A percentile compares a stretch with the other conserved stretches of the same genome.
Conservation (phyloP, 2,888 invertebrate species). For the Parnassius orleans region DNA sequence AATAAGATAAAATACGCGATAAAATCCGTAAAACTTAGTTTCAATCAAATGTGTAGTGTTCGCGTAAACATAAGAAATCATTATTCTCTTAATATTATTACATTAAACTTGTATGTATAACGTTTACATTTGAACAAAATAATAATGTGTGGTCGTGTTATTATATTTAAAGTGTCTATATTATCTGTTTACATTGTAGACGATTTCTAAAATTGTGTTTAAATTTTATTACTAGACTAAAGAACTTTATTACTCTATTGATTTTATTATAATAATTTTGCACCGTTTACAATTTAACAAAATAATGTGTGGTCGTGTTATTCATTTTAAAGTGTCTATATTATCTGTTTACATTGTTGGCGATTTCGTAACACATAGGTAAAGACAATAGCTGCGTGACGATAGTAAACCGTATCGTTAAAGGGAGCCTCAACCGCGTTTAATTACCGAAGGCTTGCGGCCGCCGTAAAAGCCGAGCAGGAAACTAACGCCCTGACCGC, state of each 20-base stretch:
- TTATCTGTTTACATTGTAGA: conserved; percentile 51
- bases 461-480: conserved; percentile 48
- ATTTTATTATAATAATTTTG: too few relatives aligned
- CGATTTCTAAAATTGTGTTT: conserved; percentile 33
- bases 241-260: too few relatives aligned
- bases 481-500: conserved; percentile 73
- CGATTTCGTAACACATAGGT: conserved; percentile 44
- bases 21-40: too few relatives aligned
- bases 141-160: not conserved
- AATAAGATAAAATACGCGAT: too few relatives aligned
- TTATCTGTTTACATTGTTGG: conserved; percentile 51
- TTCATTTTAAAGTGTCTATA: conserved; percentile 22
- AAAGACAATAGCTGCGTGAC: conserved; percentile 62
- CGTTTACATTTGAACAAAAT: too few relatives aligned
- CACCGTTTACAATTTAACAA: too few relatives aligned
- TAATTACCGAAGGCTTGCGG: conserved; percentile 64
- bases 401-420: conserved; percentile 50
- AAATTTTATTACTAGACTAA: too few relatives aligned
- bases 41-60: too few relatives aligned
- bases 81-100: too few relatives aligned
- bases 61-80: too few relatives aligned
- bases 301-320: not conserved
- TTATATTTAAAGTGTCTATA: conserved; percentile 21
- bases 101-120: too few relatives aligned
- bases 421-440: conserved; percentile 60